Conservation (phyloP, 2,888 invertebrate species). For the Agriotes lineatus region DNA sequence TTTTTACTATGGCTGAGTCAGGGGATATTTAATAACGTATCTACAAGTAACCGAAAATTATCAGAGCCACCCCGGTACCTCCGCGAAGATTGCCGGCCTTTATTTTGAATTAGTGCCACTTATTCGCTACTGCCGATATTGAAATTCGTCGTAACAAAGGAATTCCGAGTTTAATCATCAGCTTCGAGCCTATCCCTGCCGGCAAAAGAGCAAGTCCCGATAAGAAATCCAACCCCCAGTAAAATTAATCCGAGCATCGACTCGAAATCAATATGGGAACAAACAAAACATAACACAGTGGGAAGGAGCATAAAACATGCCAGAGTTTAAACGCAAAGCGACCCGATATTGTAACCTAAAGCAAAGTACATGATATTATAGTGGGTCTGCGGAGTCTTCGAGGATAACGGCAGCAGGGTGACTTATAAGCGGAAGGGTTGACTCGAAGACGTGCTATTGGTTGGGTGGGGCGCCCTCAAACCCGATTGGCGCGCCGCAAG, state of each 20-base stretch:
- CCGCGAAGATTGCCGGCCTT: constrained; percentile 52
- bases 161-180: too few species aligned
- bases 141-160: not conserved
- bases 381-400: constrained; percentile 51
- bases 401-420: constrained; percentile 38
- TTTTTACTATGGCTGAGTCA: too few species aligned
- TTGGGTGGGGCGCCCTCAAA: constrained; percentile 66
- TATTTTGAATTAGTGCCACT: constrained; percentile 57
- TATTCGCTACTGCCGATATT: constrained; percentile 19
- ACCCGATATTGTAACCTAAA: constrained; percentile 58
- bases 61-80: too few species aligned
- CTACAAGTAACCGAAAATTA: too few species aligned
- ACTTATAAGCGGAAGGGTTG: constrained; percentile 59
- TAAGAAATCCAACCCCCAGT: not conserved
- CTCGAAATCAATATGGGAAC: constrained; percentile 47
- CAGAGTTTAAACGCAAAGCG: constrained; percentile 53
- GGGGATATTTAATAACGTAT: too few species aligned
- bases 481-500: constrained; percentile 67
- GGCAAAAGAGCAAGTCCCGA: too few species aligned
- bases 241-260: constrained; percentile 11
- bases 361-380: constrained; percentile 59
- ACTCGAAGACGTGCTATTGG: constrained; percentile 66
- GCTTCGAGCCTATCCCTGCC: too few species aligned
- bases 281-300: constrained; percentile 57
- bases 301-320: constrained; percentile 55